phyloP scores from a whole-genome alignment of 2,888 invertebrate species.

The Helobdella robusta region DNA sequence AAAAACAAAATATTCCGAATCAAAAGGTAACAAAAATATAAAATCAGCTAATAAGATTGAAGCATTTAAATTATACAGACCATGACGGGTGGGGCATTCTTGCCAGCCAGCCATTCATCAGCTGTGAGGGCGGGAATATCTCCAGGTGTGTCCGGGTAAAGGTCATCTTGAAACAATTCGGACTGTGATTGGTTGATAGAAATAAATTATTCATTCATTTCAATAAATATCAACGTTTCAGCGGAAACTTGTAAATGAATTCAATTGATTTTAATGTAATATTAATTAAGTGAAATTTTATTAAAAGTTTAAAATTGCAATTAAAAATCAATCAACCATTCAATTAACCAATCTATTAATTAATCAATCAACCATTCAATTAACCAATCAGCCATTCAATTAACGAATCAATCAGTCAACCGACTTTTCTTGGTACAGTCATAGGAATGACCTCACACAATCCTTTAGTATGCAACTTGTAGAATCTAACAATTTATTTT shows the following conservation, averaged over 20 bases:
- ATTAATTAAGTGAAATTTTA: too few relatives aligned
- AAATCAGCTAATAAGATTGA: background rate
- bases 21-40: background rate
- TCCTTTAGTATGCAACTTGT: constrained; percentile 74
- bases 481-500: constrained; percentile 58
- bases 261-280: too few relatives aligned
- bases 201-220: too few relatives aligned
- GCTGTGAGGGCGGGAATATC: constrained; percentile 72
- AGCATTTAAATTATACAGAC: constrained; percentile 42
- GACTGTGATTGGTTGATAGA: constrained; percentile 50
- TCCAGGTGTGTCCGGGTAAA: constrained; percentile 84
- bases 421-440: constrained; percentile 81
- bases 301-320: too few relatives aligned
- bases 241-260: too few relatives aligned
- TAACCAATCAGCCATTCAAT: background rate
- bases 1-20: background rate
- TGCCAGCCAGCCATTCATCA: constrained; percentile 77
- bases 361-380: background rate
- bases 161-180: constrained; percentile 71
- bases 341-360: too few relatives aligned
- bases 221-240: too few relatives aligned
- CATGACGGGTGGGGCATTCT: constrained; percentile 69
- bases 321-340: too few relatives aligned
- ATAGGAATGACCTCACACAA: constrained; percentile 87
- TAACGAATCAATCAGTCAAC: background rate